Evolutionary conservation across 2,797 vertebrate species (phyloP), one percentile per base, ranked within the genome.

Genomic region (Peromyscus melanophrys): DNA sequence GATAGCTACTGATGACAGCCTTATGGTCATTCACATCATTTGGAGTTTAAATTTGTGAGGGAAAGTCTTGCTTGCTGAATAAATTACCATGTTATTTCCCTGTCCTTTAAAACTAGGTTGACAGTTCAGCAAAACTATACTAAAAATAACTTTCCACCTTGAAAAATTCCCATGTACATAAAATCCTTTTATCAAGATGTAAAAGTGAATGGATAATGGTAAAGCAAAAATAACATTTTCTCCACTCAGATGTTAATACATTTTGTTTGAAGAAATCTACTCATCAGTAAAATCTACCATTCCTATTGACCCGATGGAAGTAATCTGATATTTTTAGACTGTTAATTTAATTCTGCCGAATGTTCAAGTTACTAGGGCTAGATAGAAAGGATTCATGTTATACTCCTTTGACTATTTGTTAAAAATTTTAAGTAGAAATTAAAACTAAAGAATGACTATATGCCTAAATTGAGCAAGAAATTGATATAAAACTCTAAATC

Each of bases 51-150:
- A 98, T 96, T 80, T 97, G 82, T 97, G 95, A 97, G 96, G 97
- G 97, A 57, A 92, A 77, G 89, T 93, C 34, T 75, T 49, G 97
- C 78, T 95, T 94, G 85, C 80, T 96, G 97, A 98, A 98, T 98
- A 98, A 98, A 98, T 98, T 98, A 98, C 69, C 96, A 98, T 98
- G 90, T 3, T 0, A 94, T 97, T 98, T 98, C 97, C 83, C 96
- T 97, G 97, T 69, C 85, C 69, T 98, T 98, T 98, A 97, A 98
- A 97, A 86, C 67, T 95, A 52, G 81, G 69, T 71, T 92, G 98
- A 87, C 90, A 95, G 96, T 98, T 98, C 96, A 93, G 19, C 90
- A 97, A 98, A 96, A 97, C 89, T 90, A 71, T 76, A 97, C 86
- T 97, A 94, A 98, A 97, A 97, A 96, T 61, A 97, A 94, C n/a